These are phyloP conservation scores for Mayetiola destructor DNA, from an alignment of 2,888 invertebrate genomes.

Conservation along the genomic window DNA sequence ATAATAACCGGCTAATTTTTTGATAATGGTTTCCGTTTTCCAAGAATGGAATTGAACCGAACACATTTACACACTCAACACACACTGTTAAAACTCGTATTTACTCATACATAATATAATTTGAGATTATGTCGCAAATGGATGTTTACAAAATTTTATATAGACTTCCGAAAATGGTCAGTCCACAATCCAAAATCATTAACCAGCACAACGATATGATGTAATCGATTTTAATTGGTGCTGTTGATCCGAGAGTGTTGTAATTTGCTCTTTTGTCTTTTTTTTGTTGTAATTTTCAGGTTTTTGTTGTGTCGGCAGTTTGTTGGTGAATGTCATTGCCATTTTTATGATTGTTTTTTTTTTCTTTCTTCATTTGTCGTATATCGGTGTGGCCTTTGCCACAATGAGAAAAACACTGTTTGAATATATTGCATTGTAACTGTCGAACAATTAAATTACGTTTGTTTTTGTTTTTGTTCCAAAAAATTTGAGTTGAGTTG, in stretches of 20 bases:
- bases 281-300: too few relatives aligned
- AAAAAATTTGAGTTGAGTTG: too few relatives aligned
- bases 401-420: too few relatives aligned
- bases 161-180: constrained; percentile 2
- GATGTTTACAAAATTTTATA: not conserved
- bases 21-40: constrained; percentile 6
- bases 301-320: too few relatives aligned
- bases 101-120: not conserved
- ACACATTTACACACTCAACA: not conserved
- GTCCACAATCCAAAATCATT: too few relatives aligned
- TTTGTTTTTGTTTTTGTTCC: too few relatives aligned
- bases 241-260: too few relatives aligned
- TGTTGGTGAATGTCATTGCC: not conserved
- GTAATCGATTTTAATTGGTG: too few relatives aligned
- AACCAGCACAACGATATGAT: not conserved
- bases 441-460: too few relatives aligned
- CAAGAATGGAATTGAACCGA: not conserved
- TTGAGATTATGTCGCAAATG: not conserved
- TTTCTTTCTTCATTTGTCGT: not conserved
- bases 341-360: not conserved
- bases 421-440: too few relatives aligned
- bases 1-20: not conserved
- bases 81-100: not conserved
- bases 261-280: too few relatives aligned
- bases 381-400: not conserved